Percentiles rank a stretch among this genome's conserved stretches.
These are phyloP conservation scores for Abramis brama DNA, from an alignment of 2,113 vertebrate genomes.

Conservation along the genomic window DNA sequence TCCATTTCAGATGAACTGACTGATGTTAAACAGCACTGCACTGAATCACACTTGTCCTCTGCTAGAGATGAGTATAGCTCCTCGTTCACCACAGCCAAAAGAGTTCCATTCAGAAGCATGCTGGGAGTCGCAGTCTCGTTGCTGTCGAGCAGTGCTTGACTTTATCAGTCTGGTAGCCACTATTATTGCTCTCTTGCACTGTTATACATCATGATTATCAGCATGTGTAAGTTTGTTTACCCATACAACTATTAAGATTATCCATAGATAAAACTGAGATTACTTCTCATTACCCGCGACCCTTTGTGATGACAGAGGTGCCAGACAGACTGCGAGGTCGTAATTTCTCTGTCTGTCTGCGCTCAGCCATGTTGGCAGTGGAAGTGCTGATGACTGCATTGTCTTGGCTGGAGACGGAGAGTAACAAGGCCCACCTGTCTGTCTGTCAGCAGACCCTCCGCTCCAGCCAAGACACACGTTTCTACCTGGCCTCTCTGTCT, in stretches of 20 bases:
- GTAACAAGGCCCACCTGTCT: constrained; percentile 40
- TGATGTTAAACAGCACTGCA: constrained; percentile 8
- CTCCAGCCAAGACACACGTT: constrained; percentile 27
- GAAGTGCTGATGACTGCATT: constrained; percentile 50
- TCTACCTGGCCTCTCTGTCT: constrained; percentile 8
- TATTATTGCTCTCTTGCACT: not conserved
- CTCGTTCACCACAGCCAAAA: constrained; percentile 15
- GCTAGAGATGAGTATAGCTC: constrained; percentile 17
- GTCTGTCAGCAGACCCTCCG: constrained; percentile 18
- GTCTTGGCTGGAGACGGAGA: constrained; percentile 40
- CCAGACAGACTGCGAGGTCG: constrained; percentile 32
- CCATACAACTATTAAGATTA: not conserved
- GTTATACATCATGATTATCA: not conserved
- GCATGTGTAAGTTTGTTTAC: constrained; percentile 8
- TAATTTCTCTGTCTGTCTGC: not conserved
- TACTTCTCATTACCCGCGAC: constrained; percentile 23
- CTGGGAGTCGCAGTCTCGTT: not conserved
- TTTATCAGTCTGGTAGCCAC: constrained; percentile 18
- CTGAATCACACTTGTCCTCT: constrained; percentile 26
- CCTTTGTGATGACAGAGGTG: constrained; percentile 29
- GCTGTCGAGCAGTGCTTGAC: not conserved
- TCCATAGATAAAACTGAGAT: constrained; percentile 21
- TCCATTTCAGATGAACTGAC: constrained; percentile 5
- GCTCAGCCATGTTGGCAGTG: constrained; percentile 38
- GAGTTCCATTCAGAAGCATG: constrained; percentile 40